These are phyloP conservation scores for Hylaeus volcanicus DNA, from an alignment of 1,140 invertebrate genomes.

Conservation along the genomic window DNA sequence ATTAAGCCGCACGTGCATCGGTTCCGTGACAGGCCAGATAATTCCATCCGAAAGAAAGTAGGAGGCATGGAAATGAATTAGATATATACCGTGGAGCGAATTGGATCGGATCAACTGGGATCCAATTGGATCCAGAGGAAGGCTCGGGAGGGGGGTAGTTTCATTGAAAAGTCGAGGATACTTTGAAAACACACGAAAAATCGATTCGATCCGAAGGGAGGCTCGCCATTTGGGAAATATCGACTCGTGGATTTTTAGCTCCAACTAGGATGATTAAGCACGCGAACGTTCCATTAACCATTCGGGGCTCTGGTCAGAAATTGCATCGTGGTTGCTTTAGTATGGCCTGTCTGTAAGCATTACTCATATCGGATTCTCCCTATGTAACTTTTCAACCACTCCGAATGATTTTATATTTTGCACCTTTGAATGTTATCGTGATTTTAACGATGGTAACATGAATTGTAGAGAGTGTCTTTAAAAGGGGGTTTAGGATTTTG, in stretches of 20 bases:
- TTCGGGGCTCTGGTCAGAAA: no score
- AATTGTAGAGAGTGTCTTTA: no score
- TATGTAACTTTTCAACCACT: no score
- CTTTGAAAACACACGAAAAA: constrained; percentile 35
- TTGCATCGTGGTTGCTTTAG: no score
- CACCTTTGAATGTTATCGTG: no score
- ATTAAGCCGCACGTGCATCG: constrained; percentile 19
- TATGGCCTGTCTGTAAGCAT: no score
- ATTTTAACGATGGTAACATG: no score
- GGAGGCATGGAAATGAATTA: constrained; percentile 35
- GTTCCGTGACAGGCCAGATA: constrained; percentile 7
- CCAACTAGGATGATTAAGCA: neutral
- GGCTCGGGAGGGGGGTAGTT: neutral
- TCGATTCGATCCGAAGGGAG: neutral
- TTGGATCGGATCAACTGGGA: constrained; percentile 35
- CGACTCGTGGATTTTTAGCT: neutral
- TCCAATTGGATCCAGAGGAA: constrained; percentile 7
- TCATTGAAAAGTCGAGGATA: constrained; percentile 21
- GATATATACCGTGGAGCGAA: constrained; percentile 17
- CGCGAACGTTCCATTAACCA: no score
- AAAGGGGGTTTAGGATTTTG: no score
- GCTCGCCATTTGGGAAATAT: neutral
- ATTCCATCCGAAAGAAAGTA: constrained; percentile 36
- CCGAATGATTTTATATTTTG: no score
- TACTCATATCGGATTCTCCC: no score